Evolutionary conservation across 2,888 invertebrate genomes (phyloP).

Genomic region (Penaeus monodon): DNA sequence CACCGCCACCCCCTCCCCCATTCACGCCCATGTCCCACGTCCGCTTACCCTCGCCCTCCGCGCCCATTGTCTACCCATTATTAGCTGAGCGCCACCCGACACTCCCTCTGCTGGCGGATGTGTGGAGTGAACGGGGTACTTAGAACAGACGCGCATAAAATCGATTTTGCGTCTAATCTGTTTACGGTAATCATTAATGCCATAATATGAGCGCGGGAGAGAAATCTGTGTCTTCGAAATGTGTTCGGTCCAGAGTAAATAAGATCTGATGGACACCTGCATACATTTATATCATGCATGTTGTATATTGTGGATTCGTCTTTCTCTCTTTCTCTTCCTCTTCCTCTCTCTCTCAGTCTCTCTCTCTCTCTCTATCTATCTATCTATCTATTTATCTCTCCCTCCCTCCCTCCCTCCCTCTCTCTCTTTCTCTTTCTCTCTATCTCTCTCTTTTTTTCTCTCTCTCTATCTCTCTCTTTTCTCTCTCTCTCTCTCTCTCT

Average conservation of each 20-base stretch:
- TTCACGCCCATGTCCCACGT: not conserved
- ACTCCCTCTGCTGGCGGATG: no score
- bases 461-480: no score
- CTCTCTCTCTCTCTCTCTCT: no score
- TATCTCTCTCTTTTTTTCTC: conserved; percentile 21
- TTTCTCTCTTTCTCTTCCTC: not conserved
- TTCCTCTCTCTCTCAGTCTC: conserved; percentile 9
- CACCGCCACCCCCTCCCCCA: not conserved
- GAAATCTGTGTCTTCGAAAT: not conserved
- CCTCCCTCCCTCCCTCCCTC: not conserved
- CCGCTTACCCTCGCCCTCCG: not conserved
- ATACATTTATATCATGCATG: not conserved
- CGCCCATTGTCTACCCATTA: not conserved
- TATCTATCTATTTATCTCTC: not conserved
- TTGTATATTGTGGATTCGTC: not conserved
- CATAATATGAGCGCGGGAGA: not conserved
- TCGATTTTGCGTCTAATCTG: no score
- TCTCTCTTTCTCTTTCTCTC: not conserved
- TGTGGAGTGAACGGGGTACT: no score
- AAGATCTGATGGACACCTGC: not conserved
- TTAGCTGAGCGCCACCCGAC: no score
- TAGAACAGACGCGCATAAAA: no score
- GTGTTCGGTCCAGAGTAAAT: not conserved
- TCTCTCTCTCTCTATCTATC: conserved; percentile 7
- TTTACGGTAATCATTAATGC: no score